Base-by-base conservation (phyloP, 1,140 invertebrate species). In the Scaptomyza hsui region DNA sequence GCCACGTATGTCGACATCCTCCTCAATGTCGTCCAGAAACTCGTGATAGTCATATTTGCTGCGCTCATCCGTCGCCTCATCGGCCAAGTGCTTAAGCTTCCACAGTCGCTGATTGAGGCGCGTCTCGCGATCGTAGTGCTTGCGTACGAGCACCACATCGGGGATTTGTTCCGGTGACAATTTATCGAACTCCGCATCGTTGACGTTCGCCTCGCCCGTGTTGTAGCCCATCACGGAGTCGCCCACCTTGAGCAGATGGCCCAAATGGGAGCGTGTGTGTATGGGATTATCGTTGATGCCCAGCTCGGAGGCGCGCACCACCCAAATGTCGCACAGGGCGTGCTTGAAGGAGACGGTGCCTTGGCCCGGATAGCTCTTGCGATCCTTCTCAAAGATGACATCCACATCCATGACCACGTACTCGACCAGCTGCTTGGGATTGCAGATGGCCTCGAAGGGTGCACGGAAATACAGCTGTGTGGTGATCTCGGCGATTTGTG, bases 21-120 rank as follows among this genome's bases (percentile, higher is more conserved):
- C 98, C 92, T 99, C 99, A 49, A 99, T 92, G 90, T 99, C 99
- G 81, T 99, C 97, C 91, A 99, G 93, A 92, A 99, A 99, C 75
- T 99, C 98, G 81, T 96, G 95, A 91, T 97, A 99, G 78, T 99
- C 98, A 73, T 85, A 57, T 68, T 95, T 94, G 65, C 95, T 96
- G 51, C 93, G 93, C 39, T 94, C 91, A 42, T 94, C 94, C 1
- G 94, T 94, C 10, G 94, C 94, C 73, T 96, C 96, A 49, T 94
- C 94, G 29, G 94, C 93, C 90, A 97, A 92, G 91, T 98, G 97
- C 89, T 97, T 96, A 3, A 99, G 93, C 91, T 98, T 99, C 99
- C 99, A 99, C 67, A 95, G 93, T 56, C 99, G 94, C 37, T 94
- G 95, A 26, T 95, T 94, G 24, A 95, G 94, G 21, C 96, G 93